A percentile compares a stretch with the other conserved stretches of the same genome.
Conservation (phyloP, 2,888 invertebrate genomes). For the Napeogenes inachia region DNA sequence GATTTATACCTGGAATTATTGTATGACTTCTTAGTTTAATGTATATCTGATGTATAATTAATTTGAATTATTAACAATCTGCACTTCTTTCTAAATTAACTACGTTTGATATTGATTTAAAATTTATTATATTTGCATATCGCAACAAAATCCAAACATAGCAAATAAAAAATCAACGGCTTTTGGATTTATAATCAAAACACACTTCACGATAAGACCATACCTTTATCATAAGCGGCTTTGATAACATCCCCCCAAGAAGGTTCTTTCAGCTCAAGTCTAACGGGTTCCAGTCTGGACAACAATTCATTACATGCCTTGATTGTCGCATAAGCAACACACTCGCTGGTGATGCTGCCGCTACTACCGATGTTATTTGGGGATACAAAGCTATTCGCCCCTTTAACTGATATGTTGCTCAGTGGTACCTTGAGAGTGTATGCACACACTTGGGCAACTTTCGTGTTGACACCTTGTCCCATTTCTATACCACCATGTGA, state of each 20-base stretch:
- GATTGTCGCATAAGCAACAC: conserved; percentile 77
- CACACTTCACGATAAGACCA: neutral
- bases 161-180: no score
- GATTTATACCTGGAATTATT: conserved; percentile 60
- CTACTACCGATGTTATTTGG: conserved; percentile 84
- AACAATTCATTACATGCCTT: conserved; percentile 72
- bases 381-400: conserved; percentile 79
- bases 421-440: conserved; percentile 81
- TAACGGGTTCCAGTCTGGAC: conserved; percentile 62
- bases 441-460: conserved; percentile 84
- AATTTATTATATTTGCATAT: no score
- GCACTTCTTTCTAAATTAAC: no score
- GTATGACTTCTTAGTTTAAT: neutral
- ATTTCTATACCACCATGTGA: conserved; percentile 83
- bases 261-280: conserved; percentile 55
- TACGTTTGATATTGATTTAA: no score
- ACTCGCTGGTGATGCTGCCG: conserved; percentile 84
- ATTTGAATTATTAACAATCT: no score
- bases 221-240: conserved; percentile 64
- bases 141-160: no score
- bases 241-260: conserved; percentile 74
- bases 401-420: conserved; percentile 77
- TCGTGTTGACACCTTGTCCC: conserved; percentile 85
- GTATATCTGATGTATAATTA: no score
- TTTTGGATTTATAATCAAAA: no score